Conservation (phyloP, 1,140 invertebrate species). For the Delia radicum region DNA sequence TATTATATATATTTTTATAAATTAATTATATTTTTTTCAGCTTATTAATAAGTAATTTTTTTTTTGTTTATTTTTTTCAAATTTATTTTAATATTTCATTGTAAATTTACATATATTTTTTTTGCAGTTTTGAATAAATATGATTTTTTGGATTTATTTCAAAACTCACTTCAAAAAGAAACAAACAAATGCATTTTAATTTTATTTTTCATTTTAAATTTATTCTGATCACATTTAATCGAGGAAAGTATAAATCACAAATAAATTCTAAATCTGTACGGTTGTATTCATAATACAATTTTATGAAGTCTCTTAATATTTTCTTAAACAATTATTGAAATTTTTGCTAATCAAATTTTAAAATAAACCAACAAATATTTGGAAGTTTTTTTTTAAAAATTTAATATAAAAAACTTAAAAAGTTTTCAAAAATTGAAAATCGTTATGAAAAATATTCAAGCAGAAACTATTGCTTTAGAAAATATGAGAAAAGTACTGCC, state of each 20-base stretch:
- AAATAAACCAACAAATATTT: too few species aligned
- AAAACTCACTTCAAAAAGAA: conserved; percentile 39
- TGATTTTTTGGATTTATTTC: conserved; percentile 56
- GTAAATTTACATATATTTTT: background rate
- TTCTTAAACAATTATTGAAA: too few species aligned
- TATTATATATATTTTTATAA: background rate
- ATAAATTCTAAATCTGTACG: too few species aligned
- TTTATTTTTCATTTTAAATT: too few species aligned
- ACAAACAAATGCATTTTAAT: conserved; percentile 30
- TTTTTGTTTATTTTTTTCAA: background rate
- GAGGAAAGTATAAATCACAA: background rate
- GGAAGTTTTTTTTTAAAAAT: too few species aligned
- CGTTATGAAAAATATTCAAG: too few species aligned
- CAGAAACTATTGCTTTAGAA: background rate
- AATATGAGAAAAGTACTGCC: too few species aligned
- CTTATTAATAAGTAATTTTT: conserved; percentile 29
- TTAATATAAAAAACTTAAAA: too few species aligned
- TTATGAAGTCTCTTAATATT: too few species aligned
- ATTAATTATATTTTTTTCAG: conserved; percentile 21
- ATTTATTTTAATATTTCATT: conserved; percentile 21
- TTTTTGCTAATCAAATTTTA: too few species aligned
- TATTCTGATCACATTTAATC: conserved; percentile 17
- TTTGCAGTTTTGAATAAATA: conserved; percentile 54
- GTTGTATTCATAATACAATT: too few species aligned
- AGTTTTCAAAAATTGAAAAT: too few species aligned